phyloP scores from a whole-genome alignment of 1,140 invertebrate genomes.

The Neotoxoptera formosana region DNA sequence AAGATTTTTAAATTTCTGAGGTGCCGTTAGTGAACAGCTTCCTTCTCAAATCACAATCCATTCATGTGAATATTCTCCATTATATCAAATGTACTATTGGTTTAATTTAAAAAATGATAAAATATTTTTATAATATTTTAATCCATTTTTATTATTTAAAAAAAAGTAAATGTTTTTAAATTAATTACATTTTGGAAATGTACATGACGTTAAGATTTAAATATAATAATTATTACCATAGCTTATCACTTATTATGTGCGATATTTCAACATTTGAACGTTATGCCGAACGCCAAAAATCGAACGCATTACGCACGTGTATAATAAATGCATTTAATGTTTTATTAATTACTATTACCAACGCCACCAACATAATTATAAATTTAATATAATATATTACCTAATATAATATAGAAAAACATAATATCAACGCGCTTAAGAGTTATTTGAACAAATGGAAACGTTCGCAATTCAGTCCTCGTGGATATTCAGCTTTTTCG shows the following conservation, averaged over 20 bases:
- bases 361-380: neutral
- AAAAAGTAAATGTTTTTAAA: neutral
- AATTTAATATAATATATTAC: neutral
- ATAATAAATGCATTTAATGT: neutral
- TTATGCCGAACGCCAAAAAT: neutral
- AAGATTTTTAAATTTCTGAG: too few species aligned
- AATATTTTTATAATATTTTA: too few species aligned
- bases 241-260: too few species aligned
- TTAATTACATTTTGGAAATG: neutral
- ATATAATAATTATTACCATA: neutral
- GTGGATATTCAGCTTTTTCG: neutral
- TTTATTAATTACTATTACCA: neutral
- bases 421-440: neutral
- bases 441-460: constrained; percentile 12
- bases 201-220: neutral
- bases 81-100: too few species aligned
- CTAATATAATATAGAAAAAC: neutral
- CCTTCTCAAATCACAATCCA: too few species aligned
- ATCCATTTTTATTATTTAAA: too few species aligned
- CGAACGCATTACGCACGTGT: too few species aligned
- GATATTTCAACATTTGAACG: neutral
- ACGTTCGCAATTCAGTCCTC: neutral
- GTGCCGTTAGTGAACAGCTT: too few species aligned
- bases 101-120: too few species aligned
- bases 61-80: too few species aligned